Base-by-base conservation (phyloP, 2,888 invertebrate species). In the Atethmia centrago region DNA sequence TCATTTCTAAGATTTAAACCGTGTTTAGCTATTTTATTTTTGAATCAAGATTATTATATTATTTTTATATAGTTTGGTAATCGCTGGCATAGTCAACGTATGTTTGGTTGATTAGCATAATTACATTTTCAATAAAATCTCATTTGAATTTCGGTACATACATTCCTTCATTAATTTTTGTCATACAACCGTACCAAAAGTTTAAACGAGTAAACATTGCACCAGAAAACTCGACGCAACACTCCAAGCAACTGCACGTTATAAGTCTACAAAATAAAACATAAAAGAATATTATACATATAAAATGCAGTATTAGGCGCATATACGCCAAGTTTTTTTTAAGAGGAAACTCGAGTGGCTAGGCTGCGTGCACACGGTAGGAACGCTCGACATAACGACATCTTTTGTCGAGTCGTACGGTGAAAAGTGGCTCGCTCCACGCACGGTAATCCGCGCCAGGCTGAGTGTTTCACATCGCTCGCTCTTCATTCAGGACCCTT, bases 401-500 rank as follows among this genome's bases (percentile, higher is more conserved):
- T 93, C 93, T 94, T 94, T 94, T 94, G 94, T 94, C 89, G 87
- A 88, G 67, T 83, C 76, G 84, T 83, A 85, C 80, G 86, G 85
- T 85, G 82, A 77, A 80, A 87, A 88, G 88, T 87, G 88, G 88
- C 88, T 88, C 86, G 81, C 85, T 80, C 77, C 63, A 72, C 90
- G 85, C 80, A 76, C 67, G 71, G 91, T 92, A 93, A 93, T 92
- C 93, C 92, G 88, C 91, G 91, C 92, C 90, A 88, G 86, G 84
- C 82, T 88, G 90, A 93, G 92, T 91, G 91, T 91, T 91, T 91
- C 90, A 92, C 93, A 92, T 92, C 92, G 93, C 86, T 88, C 88
- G 90, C 93, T 92, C 92, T 93, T 92, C 93, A 93, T 93, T 92
- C 93, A 86, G 88, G 84, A 88, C 91, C 90, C 92, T 92, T 91